Conservation (phyloP, 1,140 invertebrate genomes). For the Drosophila nigromelanica region DNA sequence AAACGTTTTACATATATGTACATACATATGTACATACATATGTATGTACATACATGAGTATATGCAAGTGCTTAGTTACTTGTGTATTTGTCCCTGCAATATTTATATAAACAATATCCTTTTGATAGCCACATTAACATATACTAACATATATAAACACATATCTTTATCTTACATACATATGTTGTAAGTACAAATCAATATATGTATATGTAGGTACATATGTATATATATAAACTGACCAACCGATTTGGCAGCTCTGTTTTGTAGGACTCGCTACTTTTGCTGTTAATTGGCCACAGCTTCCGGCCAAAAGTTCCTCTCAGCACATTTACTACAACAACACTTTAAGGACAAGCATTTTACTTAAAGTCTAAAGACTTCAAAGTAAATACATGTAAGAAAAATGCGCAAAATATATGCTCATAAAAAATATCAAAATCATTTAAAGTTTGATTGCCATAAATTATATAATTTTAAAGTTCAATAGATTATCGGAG, state of each 20-base stretch:
- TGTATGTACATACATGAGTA: too few relatives aligned
- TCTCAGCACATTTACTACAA: background rate
- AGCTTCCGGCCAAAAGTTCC: background rate
- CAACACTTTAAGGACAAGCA: background rate
- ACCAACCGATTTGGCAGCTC: background rate
- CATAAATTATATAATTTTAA: too few relatives aligned
- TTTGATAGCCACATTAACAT: background rate
- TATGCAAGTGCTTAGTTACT: background rate
- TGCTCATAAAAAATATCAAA: too few relatives aligned
- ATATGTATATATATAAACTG: background rate
- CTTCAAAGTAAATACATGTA: too few relatives aligned
- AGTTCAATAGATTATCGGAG: too few relatives aligned
- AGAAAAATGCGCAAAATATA: too few relatives aligned
- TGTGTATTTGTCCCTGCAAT: background rate
- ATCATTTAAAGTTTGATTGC: too few relatives aligned
- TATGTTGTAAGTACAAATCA: background rate
- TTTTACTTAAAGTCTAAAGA: background rate
- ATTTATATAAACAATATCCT: conserved; percentile 7
- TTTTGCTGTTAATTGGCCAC: background rate
- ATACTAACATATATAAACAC: background rate
- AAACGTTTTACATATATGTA: conserved; percentile 3
- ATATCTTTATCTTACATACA: too few relatives aligned
- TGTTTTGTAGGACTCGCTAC: background rate
- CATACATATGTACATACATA: conserved; percentile 10
- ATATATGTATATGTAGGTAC: background rate